Conservation (phyloP, 2,113 vertebrate species). For the Seriola aureovittata region DNA sequence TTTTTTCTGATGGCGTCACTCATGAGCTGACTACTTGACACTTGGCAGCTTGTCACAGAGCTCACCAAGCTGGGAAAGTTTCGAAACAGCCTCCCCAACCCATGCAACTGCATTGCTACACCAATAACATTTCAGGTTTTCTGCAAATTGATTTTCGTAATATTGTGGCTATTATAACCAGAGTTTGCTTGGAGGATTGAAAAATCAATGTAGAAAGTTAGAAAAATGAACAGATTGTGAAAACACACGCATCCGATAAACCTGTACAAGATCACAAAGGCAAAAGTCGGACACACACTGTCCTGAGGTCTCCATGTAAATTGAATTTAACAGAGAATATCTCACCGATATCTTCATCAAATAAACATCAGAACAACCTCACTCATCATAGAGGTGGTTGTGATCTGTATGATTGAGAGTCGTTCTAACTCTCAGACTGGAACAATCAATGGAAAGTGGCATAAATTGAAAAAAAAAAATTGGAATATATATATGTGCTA, state of each 20-base stretch:
- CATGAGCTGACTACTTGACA: not conserved
- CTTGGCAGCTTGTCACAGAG: too few relatives aligned
- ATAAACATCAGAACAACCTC: not conserved
- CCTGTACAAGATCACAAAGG: too few relatives aligned
- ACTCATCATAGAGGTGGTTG: not conserved
- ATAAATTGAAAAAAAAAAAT: too few relatives aligned
- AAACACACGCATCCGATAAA: too few relatives aligned
- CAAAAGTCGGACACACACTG: too few relatives aligned
- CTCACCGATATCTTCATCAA: not conserved
- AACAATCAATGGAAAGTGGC: not conserved
- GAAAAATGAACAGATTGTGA: not conserved
- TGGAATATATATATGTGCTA: too few relatives aligned
- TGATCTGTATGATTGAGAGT: not conserved
- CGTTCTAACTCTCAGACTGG: not conserved
- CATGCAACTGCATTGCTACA: too few relatives aligned
- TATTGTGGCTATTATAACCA: not conserved
- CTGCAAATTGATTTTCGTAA: too few relatives aligned
- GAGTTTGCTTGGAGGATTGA: not conserved
- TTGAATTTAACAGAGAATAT: not conserved
- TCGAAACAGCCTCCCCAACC: too few relatives aligned
- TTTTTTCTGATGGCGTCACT: not conserved
- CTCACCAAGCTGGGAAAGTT: too few relatives aligned
- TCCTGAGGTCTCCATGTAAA: too few relatives aligned
- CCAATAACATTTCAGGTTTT: too few relatives aligned
- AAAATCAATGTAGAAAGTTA: not conserved